phyloP scores from a whole-genome alignment of 2,888 invertebrate genomes.

The Chymomyza procnemis region DNA sequence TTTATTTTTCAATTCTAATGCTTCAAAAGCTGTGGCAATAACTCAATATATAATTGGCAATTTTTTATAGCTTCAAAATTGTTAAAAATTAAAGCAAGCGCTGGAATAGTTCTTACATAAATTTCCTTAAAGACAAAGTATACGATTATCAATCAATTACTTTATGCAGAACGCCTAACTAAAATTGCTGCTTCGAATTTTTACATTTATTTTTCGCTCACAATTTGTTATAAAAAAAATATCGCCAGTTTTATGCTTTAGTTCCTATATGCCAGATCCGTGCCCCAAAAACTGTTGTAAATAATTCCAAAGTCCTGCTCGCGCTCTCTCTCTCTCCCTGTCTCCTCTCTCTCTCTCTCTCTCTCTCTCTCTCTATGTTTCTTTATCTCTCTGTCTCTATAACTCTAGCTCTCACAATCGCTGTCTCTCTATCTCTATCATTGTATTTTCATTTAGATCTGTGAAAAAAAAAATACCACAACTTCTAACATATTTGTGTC shows the following conservation, averaged over 20 bases:
- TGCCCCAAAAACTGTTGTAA: not conserved
- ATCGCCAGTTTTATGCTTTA: not conserved
- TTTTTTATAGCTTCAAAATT: too few species aligned
- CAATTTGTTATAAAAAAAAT: not conserved
- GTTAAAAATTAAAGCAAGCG: too few species aligned
- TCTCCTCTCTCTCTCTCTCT: not conserved
- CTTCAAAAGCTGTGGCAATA: too few species aligned
- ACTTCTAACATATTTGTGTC: not conserved
- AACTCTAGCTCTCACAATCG: not conserved
- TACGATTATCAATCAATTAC: not conserved
- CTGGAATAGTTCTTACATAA: too few species aligned
- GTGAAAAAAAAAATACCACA: not conserved
- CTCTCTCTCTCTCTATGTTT: not conserved
- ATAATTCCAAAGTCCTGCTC: conserved; percentile 12
- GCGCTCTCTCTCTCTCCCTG: conserved; percentile 18
- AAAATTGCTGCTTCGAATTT: not conserved
- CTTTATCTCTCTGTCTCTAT: conserved; percentile 16
- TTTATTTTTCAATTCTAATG: too few species aligned
- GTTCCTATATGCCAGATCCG: not conserved
- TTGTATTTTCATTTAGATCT: not conserved
- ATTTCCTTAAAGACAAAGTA: not conserved
- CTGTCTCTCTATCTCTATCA: not conserved
- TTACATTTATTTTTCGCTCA: not conserved
- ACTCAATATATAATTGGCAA: too few species aligned
- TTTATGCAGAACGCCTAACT: not conserved